Percentiles rank a stretch among this genome's conserved stretches.
These are phyloP conservation scores for Fabriciana adippe DNA, from an alignment of 2,888 invertebrate species.

Conservation along the genomic window DNA sequence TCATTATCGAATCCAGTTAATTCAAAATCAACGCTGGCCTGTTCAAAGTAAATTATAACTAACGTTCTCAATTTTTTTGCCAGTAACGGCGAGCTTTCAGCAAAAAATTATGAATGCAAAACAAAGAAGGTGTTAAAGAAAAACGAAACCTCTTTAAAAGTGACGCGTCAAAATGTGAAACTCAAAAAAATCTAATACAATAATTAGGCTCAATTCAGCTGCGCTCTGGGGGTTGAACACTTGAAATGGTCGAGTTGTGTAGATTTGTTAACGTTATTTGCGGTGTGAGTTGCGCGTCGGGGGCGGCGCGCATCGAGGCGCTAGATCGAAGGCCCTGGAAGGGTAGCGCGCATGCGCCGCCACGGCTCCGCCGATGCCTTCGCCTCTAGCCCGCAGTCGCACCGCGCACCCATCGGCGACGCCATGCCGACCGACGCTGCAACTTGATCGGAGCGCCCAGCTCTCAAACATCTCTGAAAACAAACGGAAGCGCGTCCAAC, in stretches of 20 bases:
- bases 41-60: too few species aligned
- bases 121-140: slow-evolving; percentile 4
- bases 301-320: slow-evolving; percentile 62
- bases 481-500: slow-evolving; percentile 55
- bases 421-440: slow-evolving; percentile 73
- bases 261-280: slow-evolving; percentile 70
- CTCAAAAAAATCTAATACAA: slow-evolving; percentile 45
- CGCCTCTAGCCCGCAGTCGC: slow-evolving; percentile 71
- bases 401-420: slow-evolving; percentile 69
- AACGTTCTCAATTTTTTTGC: too few species aligned
- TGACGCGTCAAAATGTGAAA: slow-evolving; percentile 39
- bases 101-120: background rate
- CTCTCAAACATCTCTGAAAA: slow-evolving; percentile 63
- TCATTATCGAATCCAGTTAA: too few species aligned
- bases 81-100: background rate
- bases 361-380: slow-evolving; percentile 57
- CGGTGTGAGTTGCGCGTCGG: slow-evolving; percentile 68
- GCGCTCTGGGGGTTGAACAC: slow-evolving; percentile 53
- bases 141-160: slow-evolving; percentile 6
- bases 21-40: too few species aligned
- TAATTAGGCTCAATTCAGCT: slow-evolving; percentile 53
- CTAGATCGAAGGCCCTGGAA: slow-evolving; percentile 73
- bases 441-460: slow-evolving; percentile 72
- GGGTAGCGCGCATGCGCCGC: slow-evolving; percentile 62
- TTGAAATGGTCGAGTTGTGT: slow-evolving; percentile 64